Percentiles rank a stretch among this genome's conserved stretches.
phyloP scores from a whole-genome alignment of 2,888 invertebrate species.

The Graphium colonna region DNA sequence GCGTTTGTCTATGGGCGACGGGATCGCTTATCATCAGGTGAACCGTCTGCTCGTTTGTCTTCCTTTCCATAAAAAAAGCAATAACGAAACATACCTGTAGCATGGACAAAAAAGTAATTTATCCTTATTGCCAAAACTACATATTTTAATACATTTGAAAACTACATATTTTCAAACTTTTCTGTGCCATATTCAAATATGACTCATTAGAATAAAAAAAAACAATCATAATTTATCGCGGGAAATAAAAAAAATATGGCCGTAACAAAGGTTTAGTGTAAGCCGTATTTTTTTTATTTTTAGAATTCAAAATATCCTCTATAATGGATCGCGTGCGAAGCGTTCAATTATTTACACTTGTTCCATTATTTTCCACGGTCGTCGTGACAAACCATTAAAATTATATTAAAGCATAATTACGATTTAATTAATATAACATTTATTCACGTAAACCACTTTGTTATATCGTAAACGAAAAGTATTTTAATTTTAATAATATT shows the following conservation, averaged over 20 bases:
- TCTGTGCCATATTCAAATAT: neutral
- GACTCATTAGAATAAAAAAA: neutral
- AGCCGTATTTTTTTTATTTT: neutral
- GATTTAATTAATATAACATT: neutral
- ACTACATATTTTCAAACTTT: too few relatives aligned
- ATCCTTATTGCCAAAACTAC: too few relatives aligned
- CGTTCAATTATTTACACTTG: slow-evolving; percentile 5
- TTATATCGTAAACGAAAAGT: neutral
- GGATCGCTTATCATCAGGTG: too few relatives aligned
- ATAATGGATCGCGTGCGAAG: slow-evolving; percentile 7
- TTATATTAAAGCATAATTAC: neutral
- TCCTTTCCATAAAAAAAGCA: too few relatives aligned
- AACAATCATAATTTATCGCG: neutral
- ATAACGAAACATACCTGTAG: too few relatives aligned
- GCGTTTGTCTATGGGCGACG: too few relatives aligned
- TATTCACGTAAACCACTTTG: neutral
- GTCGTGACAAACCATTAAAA: slow-evolving; percentile 2
- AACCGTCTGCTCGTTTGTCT: too few relatives aligned
- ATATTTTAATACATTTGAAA: too few relatives aligned
- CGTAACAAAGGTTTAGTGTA: neutral
- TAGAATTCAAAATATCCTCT: neutral
- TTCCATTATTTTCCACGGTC: slow-evolving; percentile 19
- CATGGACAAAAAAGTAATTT: too few relatives aligned
- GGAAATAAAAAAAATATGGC: neutral
- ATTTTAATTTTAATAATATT: neutral